Evolutionary conservation across 1,140 invertebrate genomes (phyloP).

Genomic region (Propsilocerus akamusi): DNA sequence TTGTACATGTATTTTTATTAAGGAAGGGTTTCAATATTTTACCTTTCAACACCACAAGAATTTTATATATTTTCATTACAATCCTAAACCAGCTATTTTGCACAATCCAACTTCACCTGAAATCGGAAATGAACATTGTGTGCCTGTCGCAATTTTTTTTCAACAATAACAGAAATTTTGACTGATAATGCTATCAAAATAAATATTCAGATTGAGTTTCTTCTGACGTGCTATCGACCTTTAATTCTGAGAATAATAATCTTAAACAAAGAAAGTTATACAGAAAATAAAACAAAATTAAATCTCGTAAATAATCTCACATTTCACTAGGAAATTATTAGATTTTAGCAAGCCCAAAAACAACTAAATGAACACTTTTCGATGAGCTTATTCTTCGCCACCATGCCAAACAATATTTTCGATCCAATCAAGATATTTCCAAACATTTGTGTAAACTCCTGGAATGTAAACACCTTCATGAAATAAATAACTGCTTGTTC

Average conservation of each 20-base stretch:
- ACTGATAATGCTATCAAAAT: too few relatives aligned
- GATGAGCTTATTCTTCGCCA: neutral
- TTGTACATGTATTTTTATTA: neutral
- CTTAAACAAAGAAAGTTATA: neutral
- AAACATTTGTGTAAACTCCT: constrained; percentile 15
- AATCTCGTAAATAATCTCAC: neutral
- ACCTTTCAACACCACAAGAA: neutral
- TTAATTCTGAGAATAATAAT: neutral
- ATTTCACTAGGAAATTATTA: neutral
- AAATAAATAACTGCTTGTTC: too few relatives aligned
- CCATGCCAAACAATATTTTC: constrained; percentile 19
- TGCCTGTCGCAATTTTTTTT: too few relatives aligned
- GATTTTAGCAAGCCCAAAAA: neutral
- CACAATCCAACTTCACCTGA: too few relatives aligned
- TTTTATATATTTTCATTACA: neutral
- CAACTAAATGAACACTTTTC: neutral
- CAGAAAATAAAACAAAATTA: neutral
- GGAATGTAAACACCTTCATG: too few relatives aligned
- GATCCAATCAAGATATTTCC: constrained; percentile 17
- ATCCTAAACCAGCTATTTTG: too few relatives aligned
- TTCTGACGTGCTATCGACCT: too few relatives aligned
- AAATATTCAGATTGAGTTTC: too few relatives aligned
- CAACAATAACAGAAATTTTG: too few relatives aligned
- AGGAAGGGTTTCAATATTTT: neutral
- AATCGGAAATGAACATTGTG: too few relatives aligned